A percentile compares a stretch with the other conserved stretches of the same genome.
Conservation (phyloP, 2,113 vertebrate genomes). For the Anhinga anhinga region DNA sequence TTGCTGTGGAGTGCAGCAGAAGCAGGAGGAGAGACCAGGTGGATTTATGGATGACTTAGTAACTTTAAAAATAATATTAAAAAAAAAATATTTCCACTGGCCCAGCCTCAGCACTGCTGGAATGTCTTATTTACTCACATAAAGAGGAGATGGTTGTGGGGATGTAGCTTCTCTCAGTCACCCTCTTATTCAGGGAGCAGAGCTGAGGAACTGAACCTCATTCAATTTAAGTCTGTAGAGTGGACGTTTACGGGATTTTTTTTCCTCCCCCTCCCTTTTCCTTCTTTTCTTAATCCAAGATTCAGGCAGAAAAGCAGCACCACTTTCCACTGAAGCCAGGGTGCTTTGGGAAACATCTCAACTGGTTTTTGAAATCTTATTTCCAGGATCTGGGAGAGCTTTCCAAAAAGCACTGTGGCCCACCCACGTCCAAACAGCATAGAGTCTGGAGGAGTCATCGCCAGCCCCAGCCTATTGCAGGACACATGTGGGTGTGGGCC, state of each 20-base stretch:
- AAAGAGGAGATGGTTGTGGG: neutral
- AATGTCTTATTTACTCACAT: neutral
- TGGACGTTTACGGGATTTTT: neutral
- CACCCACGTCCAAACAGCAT: slow-evolving; percentile 61
- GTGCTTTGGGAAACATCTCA: slow-evolving; percentile 51
- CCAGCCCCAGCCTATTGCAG: slow-evolving; percentile 24
- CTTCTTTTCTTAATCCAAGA: slow-evolving; percentile 55
- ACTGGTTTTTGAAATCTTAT: slow-evolving; percentile 54
- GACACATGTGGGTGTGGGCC: slow-evolving; percentile 63
- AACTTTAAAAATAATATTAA: neutral
- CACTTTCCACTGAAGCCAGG: slow-evolving; percentile 22
- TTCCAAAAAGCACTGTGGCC: slow-evolving; percentile 45
- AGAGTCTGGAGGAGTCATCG: neutral
- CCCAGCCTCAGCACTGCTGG: neutral
- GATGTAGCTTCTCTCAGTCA: neutral
- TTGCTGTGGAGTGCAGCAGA: neutral
- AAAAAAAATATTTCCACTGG: neutral
- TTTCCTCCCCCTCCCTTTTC: neutral
- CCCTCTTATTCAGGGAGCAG: neutral
- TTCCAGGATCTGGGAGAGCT: slow-evolving; percentile 51
- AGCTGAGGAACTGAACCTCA: neutral
- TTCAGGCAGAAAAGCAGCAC: slow-evolving; percentile 34
- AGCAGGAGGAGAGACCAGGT: neutral
- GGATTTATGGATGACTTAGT: neutral
- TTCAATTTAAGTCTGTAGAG: neutral